Base-by-base conservation (phyloP, 2,888 invertebrate genomes). In the Chymomyza caudatula region DNA sequence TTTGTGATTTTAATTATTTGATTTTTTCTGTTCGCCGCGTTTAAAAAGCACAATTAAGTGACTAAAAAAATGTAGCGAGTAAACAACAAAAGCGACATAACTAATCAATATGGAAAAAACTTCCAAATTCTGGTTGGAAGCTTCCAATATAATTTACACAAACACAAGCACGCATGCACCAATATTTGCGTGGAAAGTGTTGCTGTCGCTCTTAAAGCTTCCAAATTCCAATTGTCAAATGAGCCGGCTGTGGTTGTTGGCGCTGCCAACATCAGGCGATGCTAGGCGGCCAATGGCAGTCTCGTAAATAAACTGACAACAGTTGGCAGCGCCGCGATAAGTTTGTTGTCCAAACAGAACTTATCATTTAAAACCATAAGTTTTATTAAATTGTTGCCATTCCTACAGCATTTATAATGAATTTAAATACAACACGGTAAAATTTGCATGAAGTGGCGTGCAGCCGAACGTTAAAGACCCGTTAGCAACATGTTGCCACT, bases 41-140 rank as follows among this genome's bases (percentile, higher is more conserved):
- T 67, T 72, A 77, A 62, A 69, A 55, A 66, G 77, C 73, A 76
- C 78, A 87, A 86, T 86, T 83, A 83, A 75, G 77, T 78, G 74
- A 71, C 65, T 71, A 80, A 82, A 82, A 82, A 84, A 84, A 86
- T 86, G 86, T 82, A 80, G 88, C 85, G 89, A 85, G 88, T 88
- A 88, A 88, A 89, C 88, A 88, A 88, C 88, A 88, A 89, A 88
- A 89, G 87, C 88, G 88, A 88, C 88, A 88, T 88, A 88, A 89
- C 89, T 89, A 88, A 88, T 88, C 88, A 88, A 88, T 88, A 88
- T 88, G 89, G 89, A 88, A 88, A 88, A 88, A 88, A 85, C 83
- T 88, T 86, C 87, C 85, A 87, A 77, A 77, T 73, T 76, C 65
- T 71, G 71, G 67, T 71, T 76, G 83, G 83, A 81, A 80, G 67